A percentile compares a stretch with the other conserved stretches of the same genome.
These are phyloP conservation scores for Ageneiosus marmoratus DNA, from an alignment of 2,113 vertebrate genomes.

Conservation along the genomic window DNA sequence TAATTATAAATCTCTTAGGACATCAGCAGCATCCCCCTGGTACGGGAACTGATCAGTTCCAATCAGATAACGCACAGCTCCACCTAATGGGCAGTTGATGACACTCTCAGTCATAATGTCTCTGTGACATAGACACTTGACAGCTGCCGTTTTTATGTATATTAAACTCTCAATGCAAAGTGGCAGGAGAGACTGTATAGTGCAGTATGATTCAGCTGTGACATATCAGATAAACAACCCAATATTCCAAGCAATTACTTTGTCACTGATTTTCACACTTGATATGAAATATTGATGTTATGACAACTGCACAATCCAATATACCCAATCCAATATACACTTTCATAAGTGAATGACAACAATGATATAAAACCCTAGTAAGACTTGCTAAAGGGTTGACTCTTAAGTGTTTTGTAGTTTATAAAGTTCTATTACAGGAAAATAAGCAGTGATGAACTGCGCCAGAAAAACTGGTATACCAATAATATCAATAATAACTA, in stretches of 20 bases:
- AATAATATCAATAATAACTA: too few species aligned
- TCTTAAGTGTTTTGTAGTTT: background rate
- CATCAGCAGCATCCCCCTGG: background rate
- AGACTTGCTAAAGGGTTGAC: background rate
- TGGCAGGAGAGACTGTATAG: background rate
- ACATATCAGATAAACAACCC: slow-evolving; percentile 18
- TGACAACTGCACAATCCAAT: background rate
- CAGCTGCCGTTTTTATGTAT: slow-evolving; percentile 4
- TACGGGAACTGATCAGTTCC: background rate
- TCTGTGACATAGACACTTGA: background rate
- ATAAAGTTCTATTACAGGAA: background rate
- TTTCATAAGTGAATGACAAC: background rate
- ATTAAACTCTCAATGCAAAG: slow-evolving; percentile 9
- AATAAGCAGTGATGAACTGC: background rate
- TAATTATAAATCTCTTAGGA: slow-evolving; percentile 9
- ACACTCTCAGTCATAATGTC: background rate
- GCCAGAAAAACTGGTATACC: too few species aligned
- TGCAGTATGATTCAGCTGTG: background rate
- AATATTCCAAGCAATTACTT: slow-evolving; percentile 21
- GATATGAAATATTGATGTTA: background rate
- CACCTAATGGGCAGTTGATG: slow-evolving; percentile 54
- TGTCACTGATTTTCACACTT: slow-evolving; percentile 4
- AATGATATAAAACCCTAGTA: background rate
- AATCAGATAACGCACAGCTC: slow-evolving; percentile 55
- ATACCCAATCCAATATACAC: background rate